Evolutionary conservation across 35 echinoderm and acorn worm species (phyloP), one percentile per base, ranked within the genome.

Genomic region (Eucidaris tribuloides): DNA sequence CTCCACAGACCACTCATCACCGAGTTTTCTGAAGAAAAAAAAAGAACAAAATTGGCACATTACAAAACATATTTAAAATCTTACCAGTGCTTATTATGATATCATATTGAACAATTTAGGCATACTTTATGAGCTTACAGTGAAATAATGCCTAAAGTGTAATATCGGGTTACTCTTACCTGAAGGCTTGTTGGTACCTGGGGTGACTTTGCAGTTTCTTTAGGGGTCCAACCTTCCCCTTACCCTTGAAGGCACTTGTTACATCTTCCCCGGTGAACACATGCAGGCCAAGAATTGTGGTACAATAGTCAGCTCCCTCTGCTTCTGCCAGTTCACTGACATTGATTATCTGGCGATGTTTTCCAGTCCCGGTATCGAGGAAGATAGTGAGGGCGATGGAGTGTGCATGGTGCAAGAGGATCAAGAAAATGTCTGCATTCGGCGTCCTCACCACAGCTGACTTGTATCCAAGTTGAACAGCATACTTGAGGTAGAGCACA

Each of bases 351-450:
- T 57, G 71, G 24, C 20, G 65, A 9, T 77, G 60, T 9, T 66
- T 83, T 4, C 79, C 56, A 0, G 20, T 79, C 48, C 91, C 85
- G 3, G 79, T 79, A 17, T 88, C 68, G 41, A 88, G 68, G 18
- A 79, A 58, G 0, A 88, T 20, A 39, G 37, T 78, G 30, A 82
- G 71, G 27, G 38, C 48, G 31, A 88, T 62, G 24, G 2, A 17
- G 13, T 43, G 18, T 22, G 48, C 65, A 48, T 71, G 59, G 15
- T 57, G 49, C 2, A 92, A 38, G 3, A 74, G 32, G 1, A 86
- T 86, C 18, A 93, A 78, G 38, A 93, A 83, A 32, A 93, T 64
- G 40, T 92, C 91, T 28, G 27, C 83, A 34, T 93, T 78, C 41
- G 82, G 74, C n/a, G 23, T 57, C 17, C 31, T 29, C 9, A 86